Percentiles rank a stretch among this genome's conserved stretches.
phyloP scores from a whole-genome alignment of 2,888 invertebrate genomes.

The Oegoconia quadripuncta region DNA sequence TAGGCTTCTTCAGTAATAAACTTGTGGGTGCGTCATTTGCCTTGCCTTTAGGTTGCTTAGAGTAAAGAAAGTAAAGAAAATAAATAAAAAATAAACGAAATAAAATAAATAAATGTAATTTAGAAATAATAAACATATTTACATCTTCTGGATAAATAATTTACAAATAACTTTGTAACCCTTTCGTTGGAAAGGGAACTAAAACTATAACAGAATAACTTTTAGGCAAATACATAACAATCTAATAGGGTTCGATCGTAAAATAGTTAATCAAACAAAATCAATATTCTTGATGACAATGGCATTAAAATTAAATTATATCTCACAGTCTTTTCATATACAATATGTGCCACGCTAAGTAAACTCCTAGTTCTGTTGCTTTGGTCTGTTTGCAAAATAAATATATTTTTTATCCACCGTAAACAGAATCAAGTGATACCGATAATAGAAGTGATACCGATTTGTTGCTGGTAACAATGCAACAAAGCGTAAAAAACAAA shows the following conservation, averaged over 20 bases:
- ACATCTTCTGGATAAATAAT: conserved; percentile 52
- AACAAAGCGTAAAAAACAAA: too few relatives aligned
- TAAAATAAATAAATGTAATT: conserved; percentile 77
- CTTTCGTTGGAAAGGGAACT: conserved; percentile 29
- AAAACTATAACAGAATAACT: conserved; percentile 26
- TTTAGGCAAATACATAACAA: conserved; percentile 38
- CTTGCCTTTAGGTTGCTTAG: conserved; percentile 34
- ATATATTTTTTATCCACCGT: too few relatives aligned
- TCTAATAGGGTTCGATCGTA: conserved; percentile 35
- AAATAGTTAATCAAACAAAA: conserved; percentile 35
- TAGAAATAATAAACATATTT: conserved; percentile 69
- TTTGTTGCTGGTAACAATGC: too few relatives aligned
- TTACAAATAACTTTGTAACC: conserved; percentile 48
- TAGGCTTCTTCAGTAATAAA: conserved; percentile 23
- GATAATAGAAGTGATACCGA: too few relatives aligned
- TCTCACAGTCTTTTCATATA: conserved; percentile 67
- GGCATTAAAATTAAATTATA: conserved; percentile 52
- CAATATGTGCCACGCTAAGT: conserved; percentile 44
- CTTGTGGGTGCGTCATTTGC: conserved; percentile 70
- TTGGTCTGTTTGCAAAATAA: too few relatives aligned
- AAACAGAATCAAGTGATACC: too few relatives aligned
- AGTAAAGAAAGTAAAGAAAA: conserved; percentile 31
- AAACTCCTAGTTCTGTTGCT: too few relatives aligned
- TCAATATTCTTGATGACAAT: conserved; percentile 41
- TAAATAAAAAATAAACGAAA: conserved; percentile 54